A percentile compares a stretch with the other conserved stretches of the same genome.
phyloP scores from a whole-genome alignment of 64 coral and sea anemone genomes.

The Actinia equina region DNA sequence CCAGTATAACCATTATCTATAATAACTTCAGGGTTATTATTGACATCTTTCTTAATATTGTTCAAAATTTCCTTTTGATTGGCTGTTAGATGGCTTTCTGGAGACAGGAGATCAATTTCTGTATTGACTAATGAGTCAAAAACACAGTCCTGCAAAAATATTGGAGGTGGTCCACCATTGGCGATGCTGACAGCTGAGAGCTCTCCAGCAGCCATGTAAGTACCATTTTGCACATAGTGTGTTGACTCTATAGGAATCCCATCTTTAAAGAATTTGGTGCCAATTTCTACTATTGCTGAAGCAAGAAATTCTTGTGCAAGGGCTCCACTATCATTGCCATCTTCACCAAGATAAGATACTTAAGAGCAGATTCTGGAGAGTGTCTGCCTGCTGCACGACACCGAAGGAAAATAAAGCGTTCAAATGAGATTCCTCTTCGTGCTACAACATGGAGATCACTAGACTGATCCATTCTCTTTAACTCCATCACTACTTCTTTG shows the following conservation, averaged over 20 bases:
- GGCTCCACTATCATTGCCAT: constrained; percentile 55
- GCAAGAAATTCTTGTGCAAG: constrained; percentile 41
- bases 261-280: constrained; percentile 2
- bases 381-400: constrained; percentile 46
- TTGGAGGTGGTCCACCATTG: constrained; percentile 16
- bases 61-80: constrained; percentile 35
- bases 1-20: constrained; percentile 56
- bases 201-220: constrained; percentile 20
- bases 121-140: constrained; percentile 27
- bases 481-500: constrained; percentile 24
- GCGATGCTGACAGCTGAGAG: constrained; percentile 18
- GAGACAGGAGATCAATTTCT: constrained; percentile 14
- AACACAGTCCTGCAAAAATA: constrained; percentile 16
- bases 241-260: constrained; percentile 24
- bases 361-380: constrained; percentile 30
- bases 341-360: constrained; percentile 54
- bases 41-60: constrained; percentile 42
- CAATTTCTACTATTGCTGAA: constrained; percentile 27
- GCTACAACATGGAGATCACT: constrained; percentile 34
- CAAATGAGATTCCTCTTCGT: constrained; percentile 43
- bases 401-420: constrained; percentile 39
- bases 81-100: constrained; percentile 23
- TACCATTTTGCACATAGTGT: constrained; percentile 17
- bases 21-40: constrained; percentile 27
- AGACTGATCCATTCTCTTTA: constrained; percentile 52